Percentiles rank a stretch among this genome's conserved stretches.
These are phyloP conservation scores for Crocuta crocuta DNA, from an alignment of 2,113 vertebrate genomes.

Conservation along the genomic window DNA sequence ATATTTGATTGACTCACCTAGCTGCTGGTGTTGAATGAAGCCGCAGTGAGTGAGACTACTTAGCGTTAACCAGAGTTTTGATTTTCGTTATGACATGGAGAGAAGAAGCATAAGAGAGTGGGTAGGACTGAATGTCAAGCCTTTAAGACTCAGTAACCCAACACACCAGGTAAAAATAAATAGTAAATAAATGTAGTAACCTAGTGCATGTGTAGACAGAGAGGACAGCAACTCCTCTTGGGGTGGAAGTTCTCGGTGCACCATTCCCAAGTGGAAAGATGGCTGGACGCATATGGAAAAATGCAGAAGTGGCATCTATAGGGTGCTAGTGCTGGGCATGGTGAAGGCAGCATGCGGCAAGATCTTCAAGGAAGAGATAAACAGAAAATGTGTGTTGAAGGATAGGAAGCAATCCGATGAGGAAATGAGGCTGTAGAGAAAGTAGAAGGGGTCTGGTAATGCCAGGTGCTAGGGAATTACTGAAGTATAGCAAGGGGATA, in stretches of 20 bases:
- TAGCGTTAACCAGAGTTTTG: neutral
- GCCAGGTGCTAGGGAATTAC: neutral
- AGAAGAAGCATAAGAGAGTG: neutral
- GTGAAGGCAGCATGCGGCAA: neutral
- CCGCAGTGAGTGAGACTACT: neutral
- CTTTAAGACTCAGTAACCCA: neutral
- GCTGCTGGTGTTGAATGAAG: neutral
- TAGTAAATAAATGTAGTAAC: neutral
- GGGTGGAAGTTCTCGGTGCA: neutral
- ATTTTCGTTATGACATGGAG: neutral
- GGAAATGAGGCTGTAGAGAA: neutral
- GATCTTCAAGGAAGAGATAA: neutral
- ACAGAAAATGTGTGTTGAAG: accelerated
- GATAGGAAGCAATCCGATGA: neutral
- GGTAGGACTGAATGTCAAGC: neutral
- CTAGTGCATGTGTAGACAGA: neutral
- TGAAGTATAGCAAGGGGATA: neutral
- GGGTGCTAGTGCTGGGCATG: neutral
- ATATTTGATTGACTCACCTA: neutral
- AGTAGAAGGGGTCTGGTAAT: neutral
- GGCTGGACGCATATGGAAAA: neutral
- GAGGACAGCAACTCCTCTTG: neutral
- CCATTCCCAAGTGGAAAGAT: neutral
- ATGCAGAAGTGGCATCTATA: neutral
- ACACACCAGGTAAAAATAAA: neutral